Evolutionary conservation across 2,113 vertebrate species (phyloP).

Genomic region (Paralichthys olivaceus): DNA sequence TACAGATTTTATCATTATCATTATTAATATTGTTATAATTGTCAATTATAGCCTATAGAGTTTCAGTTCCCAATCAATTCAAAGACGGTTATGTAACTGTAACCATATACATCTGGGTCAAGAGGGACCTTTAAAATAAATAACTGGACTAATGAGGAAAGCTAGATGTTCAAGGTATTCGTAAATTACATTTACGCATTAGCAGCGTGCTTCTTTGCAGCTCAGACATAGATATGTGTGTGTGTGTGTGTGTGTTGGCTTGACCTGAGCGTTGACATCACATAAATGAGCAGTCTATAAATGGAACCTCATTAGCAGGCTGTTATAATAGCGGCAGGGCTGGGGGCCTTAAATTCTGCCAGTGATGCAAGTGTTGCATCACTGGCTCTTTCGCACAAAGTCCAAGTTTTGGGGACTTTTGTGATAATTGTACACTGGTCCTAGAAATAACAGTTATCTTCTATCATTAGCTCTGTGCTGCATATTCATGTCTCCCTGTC

Average conservation of each 20-base stretch:
- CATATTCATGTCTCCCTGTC: too few species aligned
- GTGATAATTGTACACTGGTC: background rate
- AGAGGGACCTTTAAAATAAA: conserved; percentile 45
- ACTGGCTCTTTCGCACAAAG: conserved; percentile 7
- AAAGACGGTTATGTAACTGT: conserved; percentile 32
- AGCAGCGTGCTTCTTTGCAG: conserved; percentile 51
- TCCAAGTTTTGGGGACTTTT: conserved; percentile 10
- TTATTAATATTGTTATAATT: background rate
- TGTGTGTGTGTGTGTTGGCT: conserved; percentile 49
- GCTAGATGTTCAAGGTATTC: conserved; percentile 54
- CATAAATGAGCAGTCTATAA: conserved; percentile 78
- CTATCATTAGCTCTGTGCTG: too few species aligned
- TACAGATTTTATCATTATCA: background rate
- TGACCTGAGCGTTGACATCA: conserved; percentile 76
- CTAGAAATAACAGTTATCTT: background rate
- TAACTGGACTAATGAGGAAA: conserved; percentile 34
- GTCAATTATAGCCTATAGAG: background rate
- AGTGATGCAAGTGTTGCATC: conserved; percentile 56
- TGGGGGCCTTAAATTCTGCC: conserved; percentile 48
- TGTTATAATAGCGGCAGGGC: conserved; percentile 68
- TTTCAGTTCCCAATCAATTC: conserved; percentile 1
- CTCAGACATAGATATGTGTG: conserved; percentile 15
- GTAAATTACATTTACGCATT: conserved; percentile 57
- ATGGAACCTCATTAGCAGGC: conserved; percentile 77
- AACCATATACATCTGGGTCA: conserved; percentile 46